Percentiles rank a stretch among this genome's conserved stretches.
Conservation (phyloP, 2,113 vertebrate species). For the Pseudolaguvia tuberculata region DNA sequence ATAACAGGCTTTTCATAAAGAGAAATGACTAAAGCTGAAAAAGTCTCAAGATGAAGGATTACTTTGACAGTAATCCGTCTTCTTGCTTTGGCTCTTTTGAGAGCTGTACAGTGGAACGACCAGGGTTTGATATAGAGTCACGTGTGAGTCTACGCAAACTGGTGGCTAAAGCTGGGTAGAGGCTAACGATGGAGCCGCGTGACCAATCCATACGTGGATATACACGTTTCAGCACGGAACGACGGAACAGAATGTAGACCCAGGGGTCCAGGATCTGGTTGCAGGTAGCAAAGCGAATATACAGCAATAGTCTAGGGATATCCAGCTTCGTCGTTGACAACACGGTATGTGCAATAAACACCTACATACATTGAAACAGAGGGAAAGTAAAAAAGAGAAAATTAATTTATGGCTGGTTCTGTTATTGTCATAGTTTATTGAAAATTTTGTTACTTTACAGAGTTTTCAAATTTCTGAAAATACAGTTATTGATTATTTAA, state of each 20-base stretch:
- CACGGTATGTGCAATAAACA: slow-evolving; percentile 78
- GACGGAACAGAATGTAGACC: slow-evolving; percentile 93
- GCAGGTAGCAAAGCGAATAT: slow-evolving; percentile 87
- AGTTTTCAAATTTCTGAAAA: no score
- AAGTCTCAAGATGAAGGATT: neutral
- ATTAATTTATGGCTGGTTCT: no score
- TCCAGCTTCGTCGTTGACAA: slow-evolving; percentile 51
- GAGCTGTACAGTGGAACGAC: neutral
- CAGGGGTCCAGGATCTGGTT: slow-evolving; percentile 98
- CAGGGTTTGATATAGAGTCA: slow-evolving; percentile 40
- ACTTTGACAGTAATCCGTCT: neutral
- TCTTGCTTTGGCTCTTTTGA: neutral
- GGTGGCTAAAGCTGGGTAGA: slow-evolving; percentile 61
- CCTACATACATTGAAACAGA: slow-evolving; percentile 58
- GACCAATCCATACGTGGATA: slow-evolving; percentile 69
- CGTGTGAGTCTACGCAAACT: slow-evolving; percentile 67
- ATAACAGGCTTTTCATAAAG: neutral
- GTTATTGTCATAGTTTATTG: no score
- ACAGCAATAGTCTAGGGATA: slow-evolving; percentile 72
- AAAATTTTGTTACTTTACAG: no score
- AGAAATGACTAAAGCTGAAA: neutral
- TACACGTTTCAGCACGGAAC: slow-evolving; percentile 77
- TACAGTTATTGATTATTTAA: no score
- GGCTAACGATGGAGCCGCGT: slow-evolving; percentile 65
- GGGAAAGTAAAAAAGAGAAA: neutral